Evolutionary conservation across 2,797 vertebrate species (phyloP).

Genomic region (Onychomys torridus): DNA sequence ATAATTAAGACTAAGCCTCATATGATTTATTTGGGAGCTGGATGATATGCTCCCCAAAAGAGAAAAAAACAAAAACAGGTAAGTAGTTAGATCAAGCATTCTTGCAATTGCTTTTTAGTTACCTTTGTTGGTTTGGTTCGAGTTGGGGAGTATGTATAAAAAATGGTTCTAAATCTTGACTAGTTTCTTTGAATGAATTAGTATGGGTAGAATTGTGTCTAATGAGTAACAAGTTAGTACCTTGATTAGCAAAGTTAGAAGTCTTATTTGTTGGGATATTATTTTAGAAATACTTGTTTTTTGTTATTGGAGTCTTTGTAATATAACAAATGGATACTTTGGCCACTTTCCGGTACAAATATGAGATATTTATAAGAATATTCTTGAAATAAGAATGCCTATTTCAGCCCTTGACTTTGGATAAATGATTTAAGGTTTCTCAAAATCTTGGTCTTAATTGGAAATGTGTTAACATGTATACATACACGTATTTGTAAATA

Average conservation of each 20-base stretch:
- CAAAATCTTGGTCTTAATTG: conserved; percentile 19
- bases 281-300: neutral
- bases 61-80: conserved; percentile 88
- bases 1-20: no score
- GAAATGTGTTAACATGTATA: neutral
- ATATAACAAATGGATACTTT: neutral
- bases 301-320: neutral
- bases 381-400: no score
- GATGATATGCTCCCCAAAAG: no score
- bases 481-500: neutral
- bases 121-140: neutral
- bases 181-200: conserved; percentile 50
- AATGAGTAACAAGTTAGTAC: conserved; percentile 15
- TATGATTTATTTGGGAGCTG: no score
- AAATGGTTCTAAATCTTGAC: neutral
- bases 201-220: conserved; percentile 52
- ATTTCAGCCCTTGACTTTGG: neutral
- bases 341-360: neutral
- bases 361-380: neutral
- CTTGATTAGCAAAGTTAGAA: conserved; percentile 7
- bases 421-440: conserved; percentile 7
- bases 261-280: conserved; percentile 22
- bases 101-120: conserved; percentile 1
- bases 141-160: neutral
- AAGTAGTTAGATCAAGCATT: conserved; percentile 67